These are phyloP conservation scores for Cyrtonyx montezumae DNA, from an alignment of 2,113 vertebrate genomes.

Conservation along the genomic window DNA sequence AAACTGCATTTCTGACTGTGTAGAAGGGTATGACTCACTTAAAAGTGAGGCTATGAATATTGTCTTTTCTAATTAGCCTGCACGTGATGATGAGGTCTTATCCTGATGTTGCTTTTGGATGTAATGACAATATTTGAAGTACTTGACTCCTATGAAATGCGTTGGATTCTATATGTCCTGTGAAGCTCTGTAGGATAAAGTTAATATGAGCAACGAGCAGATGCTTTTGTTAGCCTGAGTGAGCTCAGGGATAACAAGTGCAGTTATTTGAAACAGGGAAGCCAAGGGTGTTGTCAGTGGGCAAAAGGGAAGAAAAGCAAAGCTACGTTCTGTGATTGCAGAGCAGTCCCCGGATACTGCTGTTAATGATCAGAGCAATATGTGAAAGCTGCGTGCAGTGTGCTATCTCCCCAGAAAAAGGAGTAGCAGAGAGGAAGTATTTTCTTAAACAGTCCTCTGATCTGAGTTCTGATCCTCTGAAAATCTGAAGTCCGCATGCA, in stretches of 20 bases:
- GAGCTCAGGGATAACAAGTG: neutral
- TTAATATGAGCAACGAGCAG: neutral
- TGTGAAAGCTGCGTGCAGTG: neutral
- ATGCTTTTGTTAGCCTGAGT: neutral
- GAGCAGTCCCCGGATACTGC: neutral
- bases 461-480: too few relatives aligned
- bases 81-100: neutral
- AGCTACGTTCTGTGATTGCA: neutral
- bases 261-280: neutral
- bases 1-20: accelerated
- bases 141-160: neutral
- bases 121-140: neutral
- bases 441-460: neutral
- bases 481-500: neutral
- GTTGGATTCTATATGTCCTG: neutral
- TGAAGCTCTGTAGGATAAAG: neutral
- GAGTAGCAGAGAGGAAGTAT: neutral
- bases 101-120: neutral
- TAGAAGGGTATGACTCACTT: neutral
- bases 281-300: neutral
- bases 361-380: neutral
- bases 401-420: neutral
- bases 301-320: neutral
- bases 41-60: neutral
- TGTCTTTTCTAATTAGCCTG: neutral